Percentiles rank a stretch among this genome's conserved stretches.
These are phyloP conservation scores for Miniopterus natalensis DNA, from an alignment of 2,113 vertebrate genomes.

Conservation along the genomic window DNA sequence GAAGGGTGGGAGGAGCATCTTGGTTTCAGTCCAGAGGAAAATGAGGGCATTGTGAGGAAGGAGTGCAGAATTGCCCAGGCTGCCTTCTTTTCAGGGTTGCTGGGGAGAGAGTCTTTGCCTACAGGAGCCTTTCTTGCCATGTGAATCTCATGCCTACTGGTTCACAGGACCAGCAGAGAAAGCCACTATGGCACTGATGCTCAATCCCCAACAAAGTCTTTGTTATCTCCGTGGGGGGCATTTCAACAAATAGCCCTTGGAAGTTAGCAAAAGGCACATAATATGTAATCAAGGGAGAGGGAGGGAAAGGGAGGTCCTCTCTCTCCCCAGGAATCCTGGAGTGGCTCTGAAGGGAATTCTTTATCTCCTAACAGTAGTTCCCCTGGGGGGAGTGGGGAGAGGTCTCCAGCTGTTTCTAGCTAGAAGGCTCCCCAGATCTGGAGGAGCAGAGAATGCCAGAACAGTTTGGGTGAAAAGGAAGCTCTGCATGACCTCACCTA, in stretches of 20 bases:
- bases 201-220: not conserved
- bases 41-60: not conserved
- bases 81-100: not conserved
- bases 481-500: not conserved
- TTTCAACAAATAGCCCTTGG: not conserved
- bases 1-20: constrained; percentile 59
- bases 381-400: not conserved
- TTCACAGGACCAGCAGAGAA: not conserved
- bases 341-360: not conserved
- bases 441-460: not conserved
- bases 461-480: not conserved
- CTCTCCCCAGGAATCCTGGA: not conserved
- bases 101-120: not conserved
- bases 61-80: not conserved
- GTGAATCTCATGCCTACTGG: not conserved
- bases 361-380: not conserved
- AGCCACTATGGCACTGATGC: not conserved
- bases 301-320: not conserved
- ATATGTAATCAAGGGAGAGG: not conserved
- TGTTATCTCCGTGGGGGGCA: not conserved
- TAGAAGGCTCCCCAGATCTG: not conserved
- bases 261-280: not conserved
- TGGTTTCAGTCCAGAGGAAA: not conserved
- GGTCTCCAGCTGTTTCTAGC: not conserved
- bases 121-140: not conserved